Evolutionary conservation across 1,140 invertebrate species (phyloP), one percentile per base, ranked within the genome.

Genomic region (Rhagoletis zephyria): DNA sequence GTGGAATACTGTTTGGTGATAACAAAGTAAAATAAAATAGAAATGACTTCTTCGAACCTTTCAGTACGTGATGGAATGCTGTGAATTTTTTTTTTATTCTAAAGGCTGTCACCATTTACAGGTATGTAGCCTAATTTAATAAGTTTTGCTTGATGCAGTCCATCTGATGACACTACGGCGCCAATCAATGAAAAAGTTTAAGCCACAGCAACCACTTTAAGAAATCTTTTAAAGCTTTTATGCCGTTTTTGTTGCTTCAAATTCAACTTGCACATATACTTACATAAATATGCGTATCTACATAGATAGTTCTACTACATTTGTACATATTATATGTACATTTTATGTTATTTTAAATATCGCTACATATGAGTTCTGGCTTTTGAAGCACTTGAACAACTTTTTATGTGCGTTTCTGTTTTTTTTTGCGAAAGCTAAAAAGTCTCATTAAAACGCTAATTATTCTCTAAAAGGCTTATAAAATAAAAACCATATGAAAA

Each of bases 361-460:
- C 30, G 30, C 51, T 56, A 56, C 51, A 56, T 56, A 56, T 30
- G 30, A 30, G 65, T 67, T 67, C 10, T 67, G 9, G 67, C 40
- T 74, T 74, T 48, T 74, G 4, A 63, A 56, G 85, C 85, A 64
- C 85, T 56, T n/a, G 61, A 30, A 30, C 6, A 42, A 86, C n/a
- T 59, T 4, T 86, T 30, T 30, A 30, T 30, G 30, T 30, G 30
- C 30, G 30, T 30, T 30, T n/a, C n/a, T n/a, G n/a, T n/a, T n/a
- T 42, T 61, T 40, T 85, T 85, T 86, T 63, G 9, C 48, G 48
- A 56, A 56, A 81, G 74, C 74, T 81, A 81, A 81, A 81, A 81
- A 81, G 74, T 81, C 74, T 51, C 74, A 81, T 81, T 56, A 81
- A 56, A 81, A 48, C 30, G 74, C 74, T 81, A 81, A 51, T 81